Conservation (phyloP, 2,888 invertebrate genomes). For the Tipula vernalis region DNA sequence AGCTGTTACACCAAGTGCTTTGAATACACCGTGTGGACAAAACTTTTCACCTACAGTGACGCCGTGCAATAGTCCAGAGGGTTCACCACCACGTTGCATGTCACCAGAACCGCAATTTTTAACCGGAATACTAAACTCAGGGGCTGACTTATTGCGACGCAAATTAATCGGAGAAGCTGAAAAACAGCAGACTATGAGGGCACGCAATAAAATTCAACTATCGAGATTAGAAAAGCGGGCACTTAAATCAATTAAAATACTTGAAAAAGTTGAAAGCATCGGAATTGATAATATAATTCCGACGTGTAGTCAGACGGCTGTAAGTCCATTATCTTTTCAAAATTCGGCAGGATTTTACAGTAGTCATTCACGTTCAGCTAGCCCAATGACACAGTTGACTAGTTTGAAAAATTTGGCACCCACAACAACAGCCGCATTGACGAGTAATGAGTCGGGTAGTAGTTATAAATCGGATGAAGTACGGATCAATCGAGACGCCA, state of each 20-base stretch:
- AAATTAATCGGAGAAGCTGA: slow-evolving; percentile 43
- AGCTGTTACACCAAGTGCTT: slow-evolving; percentile 53
- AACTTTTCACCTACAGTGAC: slow-evolving; percentile 72
- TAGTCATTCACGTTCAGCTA: slow-evolving; percentile 47
- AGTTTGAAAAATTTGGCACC: slow-evolving; percentile 46
- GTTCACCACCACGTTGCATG: slow-evolving; percentile 45
- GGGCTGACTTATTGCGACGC: slow-evolving; percentile 52
- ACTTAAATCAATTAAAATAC: slow-evolving; percentile 41
- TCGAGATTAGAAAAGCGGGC: slow-evolving; percentile 33
- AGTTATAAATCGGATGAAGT: slow-evolving; percentile 27
- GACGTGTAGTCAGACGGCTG: neutral
- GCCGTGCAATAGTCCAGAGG: slow-evolving; percentile 69
- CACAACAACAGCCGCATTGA: slow-evolving; percentile 22
- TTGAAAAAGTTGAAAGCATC: slow-evolving; percentile 54
- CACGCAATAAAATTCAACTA: slow-evolving; percentile 29
- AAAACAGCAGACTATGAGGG: slow-evolving; percentile 24
- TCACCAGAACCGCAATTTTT: slow-evolving; percentile 37
- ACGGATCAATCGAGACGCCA: slow-evolving; percentile 37
- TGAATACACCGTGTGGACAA: slow-evolving; percentile 49
- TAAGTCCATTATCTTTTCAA: slow-evolving; percentile 28
- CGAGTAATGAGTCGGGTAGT: slow-evolving; percentile 23
- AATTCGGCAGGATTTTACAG: slow-evolving; percentile 34
- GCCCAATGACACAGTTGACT: slow-evolving; percentile 69
- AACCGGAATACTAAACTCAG: slow-evolving; percentile 46
- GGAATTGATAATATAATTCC: slow-evolving; percentile 52